phyloP scores from a whole-genome alignment of 2,113 vertebrate genomes.

The Mesitornis unicolor region DNA sequence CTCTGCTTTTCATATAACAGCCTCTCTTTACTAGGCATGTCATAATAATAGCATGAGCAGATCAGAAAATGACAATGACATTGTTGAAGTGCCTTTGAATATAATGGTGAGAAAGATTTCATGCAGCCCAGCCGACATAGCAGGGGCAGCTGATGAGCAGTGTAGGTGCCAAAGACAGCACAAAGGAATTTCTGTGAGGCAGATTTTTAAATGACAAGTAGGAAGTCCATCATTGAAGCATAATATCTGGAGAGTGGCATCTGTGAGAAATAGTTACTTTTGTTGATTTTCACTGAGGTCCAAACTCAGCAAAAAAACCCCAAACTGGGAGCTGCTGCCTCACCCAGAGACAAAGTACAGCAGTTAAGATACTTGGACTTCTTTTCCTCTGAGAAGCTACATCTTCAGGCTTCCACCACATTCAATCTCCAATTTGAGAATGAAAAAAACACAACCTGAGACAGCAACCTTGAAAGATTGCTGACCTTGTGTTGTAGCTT shows the following conservation, averaged over 20 bases:
- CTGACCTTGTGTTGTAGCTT: not conserved
- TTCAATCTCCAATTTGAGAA: not conserved
- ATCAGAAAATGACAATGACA: not conserved
- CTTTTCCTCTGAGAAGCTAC: not conserved
- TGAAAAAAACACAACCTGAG: not conserved
- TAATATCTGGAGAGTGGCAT: not conserved
- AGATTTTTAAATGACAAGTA: not conserved
- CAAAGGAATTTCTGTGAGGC: not conserved
- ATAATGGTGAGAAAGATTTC: not conserved
- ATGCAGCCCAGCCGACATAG: not conserved
- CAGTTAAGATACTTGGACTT: not conserved
- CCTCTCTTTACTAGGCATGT: not conserved
- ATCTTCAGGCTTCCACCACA: not conserved
- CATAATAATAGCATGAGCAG: rapidly evolving
- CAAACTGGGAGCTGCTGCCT: not conserved
- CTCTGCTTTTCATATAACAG: not conserved
- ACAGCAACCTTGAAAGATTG: not conserved
- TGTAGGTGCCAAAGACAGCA: not conserved
- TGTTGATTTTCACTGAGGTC: not conserved
- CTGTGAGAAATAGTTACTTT: not conserved
- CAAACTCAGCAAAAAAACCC: not conserved
- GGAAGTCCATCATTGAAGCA: not conserved
- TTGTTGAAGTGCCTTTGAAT: not conserved
- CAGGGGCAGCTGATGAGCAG: not conserved
- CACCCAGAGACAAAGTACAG: not conserved